phyloP scores from a whole-genome alignment of 2,113 vertebrate genomes.

The Epinephelus lanceolatus region DNA sequence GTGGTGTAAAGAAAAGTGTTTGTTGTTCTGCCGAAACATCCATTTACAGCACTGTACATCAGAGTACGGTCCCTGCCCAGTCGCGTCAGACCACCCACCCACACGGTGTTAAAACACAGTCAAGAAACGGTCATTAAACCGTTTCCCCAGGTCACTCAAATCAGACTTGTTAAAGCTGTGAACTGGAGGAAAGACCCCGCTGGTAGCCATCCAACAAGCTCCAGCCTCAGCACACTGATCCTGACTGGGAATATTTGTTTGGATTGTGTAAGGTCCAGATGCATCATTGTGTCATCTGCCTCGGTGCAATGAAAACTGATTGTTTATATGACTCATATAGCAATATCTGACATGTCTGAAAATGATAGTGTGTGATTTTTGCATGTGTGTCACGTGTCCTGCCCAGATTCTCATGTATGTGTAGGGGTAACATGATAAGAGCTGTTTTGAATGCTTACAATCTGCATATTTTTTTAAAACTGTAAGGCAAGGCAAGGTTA shows the following conservation, averaged over 20 bases:
- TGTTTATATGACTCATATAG: constrained; percentile 24
- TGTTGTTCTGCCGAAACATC: constrained; percentile 81
- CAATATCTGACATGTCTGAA: not conserved
- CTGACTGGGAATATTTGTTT: constrained; percentile 65
- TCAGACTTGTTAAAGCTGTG: constrained; percentile 82
- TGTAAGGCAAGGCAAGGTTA: not conserved
- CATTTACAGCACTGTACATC: constrained; percentile 78
- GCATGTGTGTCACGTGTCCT: not conserved
- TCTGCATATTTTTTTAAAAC: not conserved
- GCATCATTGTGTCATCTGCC: constrained; percentile 41
- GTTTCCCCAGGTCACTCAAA: constrained; percentile 84
- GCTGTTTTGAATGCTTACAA: not conserved
- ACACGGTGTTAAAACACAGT: constrained; percentile 76
- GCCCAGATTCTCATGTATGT: not conserved
- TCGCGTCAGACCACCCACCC: constrained; percentile 84
- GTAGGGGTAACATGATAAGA: not conserved
- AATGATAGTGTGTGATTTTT: not conserved
- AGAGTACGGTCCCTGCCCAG: constrained; percentile 71
- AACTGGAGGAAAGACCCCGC: constrained; percentile 69
- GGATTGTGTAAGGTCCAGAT: not conserved
- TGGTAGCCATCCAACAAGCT: constrained; percentile 64
- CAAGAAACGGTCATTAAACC: constrained; percentile 82
- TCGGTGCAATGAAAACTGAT: not conserved
- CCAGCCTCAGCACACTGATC: constrained; percentile 52
- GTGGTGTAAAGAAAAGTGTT: constrained; percentile 71